These are phyloP conservation scores for Eupithecia exiguata DNA, from an alignment of 2,888 invertebrate genomes.

Conservation along the genomic window DNA sequence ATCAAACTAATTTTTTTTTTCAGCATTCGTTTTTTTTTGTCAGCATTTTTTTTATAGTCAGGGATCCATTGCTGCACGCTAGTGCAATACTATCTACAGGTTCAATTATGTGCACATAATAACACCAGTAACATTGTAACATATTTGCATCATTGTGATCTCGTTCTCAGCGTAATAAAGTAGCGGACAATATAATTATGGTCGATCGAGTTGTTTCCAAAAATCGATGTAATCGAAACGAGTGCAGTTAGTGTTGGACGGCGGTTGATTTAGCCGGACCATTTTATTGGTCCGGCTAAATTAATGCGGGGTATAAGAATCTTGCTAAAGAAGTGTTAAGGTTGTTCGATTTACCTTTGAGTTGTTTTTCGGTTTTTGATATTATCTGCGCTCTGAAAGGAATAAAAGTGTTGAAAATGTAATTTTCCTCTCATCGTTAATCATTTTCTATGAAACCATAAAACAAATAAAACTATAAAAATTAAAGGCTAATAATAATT, in stretches of 20 bases:
- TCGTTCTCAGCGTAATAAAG: conserved; percentile 48
- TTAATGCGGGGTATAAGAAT: neutral
- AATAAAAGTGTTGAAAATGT: neutral
- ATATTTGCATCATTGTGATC: conserved; percentile 15
- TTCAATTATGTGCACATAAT: neutral
- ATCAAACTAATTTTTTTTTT: no score
- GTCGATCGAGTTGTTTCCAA: conserved; percentile 34
- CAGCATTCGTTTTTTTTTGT: no score
- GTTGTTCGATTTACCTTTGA: no score
- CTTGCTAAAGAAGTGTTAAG: no score
- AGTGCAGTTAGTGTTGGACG: conserved; percentile 32
- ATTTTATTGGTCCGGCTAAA: neutral
- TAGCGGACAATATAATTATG: conserved; percentile 41
- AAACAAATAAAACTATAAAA: no score
- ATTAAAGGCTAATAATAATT: no score
- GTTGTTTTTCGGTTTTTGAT: no score
- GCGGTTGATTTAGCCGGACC: conserved; percentile 3
- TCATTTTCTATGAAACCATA: no score
- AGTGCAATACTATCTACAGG: neutral
- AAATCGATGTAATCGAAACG: conserved; percentile 51
- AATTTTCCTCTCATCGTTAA: no score
- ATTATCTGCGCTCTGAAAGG: neutral
- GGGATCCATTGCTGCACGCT: no score
- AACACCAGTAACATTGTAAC: neutral
- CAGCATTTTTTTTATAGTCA: no score